Base-by-base conservation (phyloP, 2,888 invertebrate genomes). In the Pheosia gnoma region DNA sequence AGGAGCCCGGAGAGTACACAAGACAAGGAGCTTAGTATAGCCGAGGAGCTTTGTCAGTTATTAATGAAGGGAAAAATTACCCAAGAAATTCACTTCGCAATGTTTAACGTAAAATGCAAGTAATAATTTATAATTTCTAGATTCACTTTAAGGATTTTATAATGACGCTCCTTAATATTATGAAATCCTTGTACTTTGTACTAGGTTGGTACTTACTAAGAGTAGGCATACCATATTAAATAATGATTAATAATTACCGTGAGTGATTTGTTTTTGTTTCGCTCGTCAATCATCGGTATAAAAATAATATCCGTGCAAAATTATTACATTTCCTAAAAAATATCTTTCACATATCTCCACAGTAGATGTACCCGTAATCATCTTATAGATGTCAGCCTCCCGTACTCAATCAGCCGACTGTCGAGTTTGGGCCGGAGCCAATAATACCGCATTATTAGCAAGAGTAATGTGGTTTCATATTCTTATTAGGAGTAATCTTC, bases 61-160 rank as follows among this genome's bases (percentile, higher is more conserved):
- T 86, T 86, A 86, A 88, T 88, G 86, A 86, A 82, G 77, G 80
- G 70, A 81, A 83, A 85, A 81, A 86, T 86, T 85, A 82, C 79
- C 71, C 71, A 60, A 71, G 78, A 78, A 80, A 79, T 85, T 84
- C 79, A 76, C 80, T 80, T 66, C 71, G 75, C 74, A 74, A 13
- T 79, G 77, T 79, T 84, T 76, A 78, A 25, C 4, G 51, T 47
- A 36, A 37, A 36, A 52, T 52, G 52, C 52, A 52, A 52, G 8
- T 52, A 9, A 5, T 13, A 5, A 7, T 13, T 52, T 52, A 36
- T 25, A 8, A 52, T 13, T 52, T 52, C 10, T 9, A 10, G 8
- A 8, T 45, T 45, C 10, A 11, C 45, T 45, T 11, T 8, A 0
- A n/a, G 11, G n/a, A 5, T 47, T n/a, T n/a, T 11, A 47, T 47